A percentile compares a stretch with the other conserved stretches of the same genome.
These are phyloP conservation scores for Cossypha polioptera DNA, from an alignment of 2,797 vertebrate genomes.

Conservation along the genomic window DNA sequence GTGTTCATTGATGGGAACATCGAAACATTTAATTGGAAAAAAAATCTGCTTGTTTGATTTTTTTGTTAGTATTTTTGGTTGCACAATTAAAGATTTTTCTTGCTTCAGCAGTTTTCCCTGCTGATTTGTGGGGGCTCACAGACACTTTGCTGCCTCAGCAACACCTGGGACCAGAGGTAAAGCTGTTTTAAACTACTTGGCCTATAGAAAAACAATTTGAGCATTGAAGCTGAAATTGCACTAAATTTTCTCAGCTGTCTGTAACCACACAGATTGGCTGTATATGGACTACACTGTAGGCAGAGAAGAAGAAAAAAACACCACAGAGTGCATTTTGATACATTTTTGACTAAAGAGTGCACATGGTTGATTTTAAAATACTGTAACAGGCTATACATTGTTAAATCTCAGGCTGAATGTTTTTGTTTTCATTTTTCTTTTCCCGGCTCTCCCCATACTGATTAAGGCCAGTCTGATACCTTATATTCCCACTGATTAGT, in stretches of 20 bases:
- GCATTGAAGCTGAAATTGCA: conserved; percentile 58
- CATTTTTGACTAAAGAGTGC: neutral
- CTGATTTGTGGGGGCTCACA: conserved; percentile 46
- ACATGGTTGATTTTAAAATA: neutral
- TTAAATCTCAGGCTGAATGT: neutral
- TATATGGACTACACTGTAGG: neutral
- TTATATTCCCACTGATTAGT: neutral
- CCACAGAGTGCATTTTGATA: neutral
- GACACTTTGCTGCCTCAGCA: conserved; percentile 65
- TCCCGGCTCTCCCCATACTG: neutral
- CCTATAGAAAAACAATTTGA: conserved; percentile 59
- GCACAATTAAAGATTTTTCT: conserved; percentile 65
- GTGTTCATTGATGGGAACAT: neutral
- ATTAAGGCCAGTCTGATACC: neutral
- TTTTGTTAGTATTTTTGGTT: conserved; percentile 21
- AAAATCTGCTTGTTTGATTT: conserved; percentile 11
- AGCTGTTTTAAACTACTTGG: conserved; percentile 58
- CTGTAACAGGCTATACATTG: neutral
- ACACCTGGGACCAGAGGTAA: conserved; percentile 55
- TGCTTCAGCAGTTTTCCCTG: conserved; percentile 65
- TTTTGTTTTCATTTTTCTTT: neutral
- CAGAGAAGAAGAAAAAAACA: neutral
- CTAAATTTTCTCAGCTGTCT: conserved; percentile 51
- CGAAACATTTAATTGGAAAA: conserved; percentile 19
- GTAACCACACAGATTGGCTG: neutral